Conservation (phyloP, 2,888 invertebrate genomes). For the Microplitis deprimator region DNA sequence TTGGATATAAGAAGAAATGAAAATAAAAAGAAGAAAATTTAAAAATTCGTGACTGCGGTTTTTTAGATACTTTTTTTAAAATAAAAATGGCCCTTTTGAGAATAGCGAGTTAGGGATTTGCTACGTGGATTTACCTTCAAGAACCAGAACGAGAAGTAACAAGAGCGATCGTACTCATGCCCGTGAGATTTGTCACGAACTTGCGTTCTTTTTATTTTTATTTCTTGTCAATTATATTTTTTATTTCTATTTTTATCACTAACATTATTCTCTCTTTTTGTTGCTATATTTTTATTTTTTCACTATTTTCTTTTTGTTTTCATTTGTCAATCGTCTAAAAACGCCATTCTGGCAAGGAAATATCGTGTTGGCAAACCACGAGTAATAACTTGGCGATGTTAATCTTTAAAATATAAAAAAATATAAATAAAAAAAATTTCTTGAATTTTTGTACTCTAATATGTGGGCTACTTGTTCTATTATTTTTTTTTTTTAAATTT, state of each 20-base stretch:
- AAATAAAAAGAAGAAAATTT: too few species aligned
- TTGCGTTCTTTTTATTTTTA: too few species aligned
- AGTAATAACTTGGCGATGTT: slow-evolving; percentile 35
- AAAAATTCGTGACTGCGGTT: background rate
- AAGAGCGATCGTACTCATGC: slow-evolving; percentile 11
- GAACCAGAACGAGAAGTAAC: background rate
- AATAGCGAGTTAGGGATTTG: slow-evolving; percentile 7
- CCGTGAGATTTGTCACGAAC: slow-evolving; percentile 26
- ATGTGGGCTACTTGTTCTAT: too few species aligned
- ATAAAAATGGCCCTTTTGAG: background rate
- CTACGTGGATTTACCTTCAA: background rate
- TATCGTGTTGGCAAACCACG: slow-evolving; percentile 32
- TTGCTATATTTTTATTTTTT: background rate
- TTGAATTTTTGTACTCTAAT: background rate
- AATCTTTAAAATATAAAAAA: slow-evolving; percentile 22
- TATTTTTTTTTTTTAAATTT: too few species aligned
- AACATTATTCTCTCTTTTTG: background rate
- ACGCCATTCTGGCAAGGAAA: slow-evolving; percentile 32
- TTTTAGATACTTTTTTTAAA: background rate
- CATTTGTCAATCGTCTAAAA: slow-evolving; percentile 18
- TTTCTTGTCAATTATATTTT: too few species aligned
- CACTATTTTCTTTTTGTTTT: background rate
- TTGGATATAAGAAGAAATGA: too few species aligned
- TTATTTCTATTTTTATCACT: background rate
- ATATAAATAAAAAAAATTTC: background rate